Percentiles rank a stretch among this genome's conserved stretches.
Conservation (phyloP, 2,888 invertebrate species). For the Agriopis aurantiaria region DNA sequence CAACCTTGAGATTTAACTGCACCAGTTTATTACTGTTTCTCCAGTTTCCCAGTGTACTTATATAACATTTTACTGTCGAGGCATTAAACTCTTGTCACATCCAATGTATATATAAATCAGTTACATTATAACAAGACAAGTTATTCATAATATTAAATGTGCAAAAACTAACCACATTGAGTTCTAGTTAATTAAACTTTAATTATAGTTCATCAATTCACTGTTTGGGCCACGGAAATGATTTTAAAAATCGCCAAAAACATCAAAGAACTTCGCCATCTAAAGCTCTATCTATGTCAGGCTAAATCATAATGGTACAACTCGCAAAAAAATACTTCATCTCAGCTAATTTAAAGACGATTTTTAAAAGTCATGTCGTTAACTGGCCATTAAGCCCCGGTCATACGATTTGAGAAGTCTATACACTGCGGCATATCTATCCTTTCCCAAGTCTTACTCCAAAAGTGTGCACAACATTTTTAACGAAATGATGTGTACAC, state of each 20-base stretch:
- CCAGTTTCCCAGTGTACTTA: neutral
- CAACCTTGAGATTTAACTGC: slow-evolving; percentile 3
- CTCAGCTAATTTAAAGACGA: slow-evolving; percentile 50
- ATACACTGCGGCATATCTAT: slow-evolving; percentile 21
- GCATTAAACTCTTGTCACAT: slow-evolving; percentile 18
- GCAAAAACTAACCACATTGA: slow-evolving; percentile 43
- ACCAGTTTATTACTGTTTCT: neutral
- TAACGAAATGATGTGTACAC: slow-evolving; percentile 36
- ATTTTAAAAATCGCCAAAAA: slow-evolving; percentile 45
- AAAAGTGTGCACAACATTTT: slow-evolving; percentile 31
- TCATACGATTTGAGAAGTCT: slow-evolving; percentile 61
- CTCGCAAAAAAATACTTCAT: slow-evolving; percentile 19
- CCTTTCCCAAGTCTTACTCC: neutral
- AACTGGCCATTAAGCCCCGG: slow-evolving; percentile 60
- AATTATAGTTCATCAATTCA: slow-evolving; percentile 40
- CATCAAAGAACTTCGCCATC: slow-evolving; percentile 21
- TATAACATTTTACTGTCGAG: neutral
- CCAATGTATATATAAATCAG: slow-evolving; percentile 10
- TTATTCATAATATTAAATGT: slow-evolving; percentile 38
- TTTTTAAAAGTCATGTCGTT: slow-evolving; percentile 54
- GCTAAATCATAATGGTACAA: slow-evolving; percentile 29
- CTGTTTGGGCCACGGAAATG: slow-evolving; percentile 41
- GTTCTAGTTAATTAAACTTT: slow-evolving; percentile 33
- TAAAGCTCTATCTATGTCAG: slow-evolving; percentile 12
- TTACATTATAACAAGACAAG: slow-evolving; percentile 12